A percentile compares a stretch with the other conserved stretches of the same genome.
Conservation (phyloP, 2,888 invertebrate species). For the Callimorpha dominula region DNA sequence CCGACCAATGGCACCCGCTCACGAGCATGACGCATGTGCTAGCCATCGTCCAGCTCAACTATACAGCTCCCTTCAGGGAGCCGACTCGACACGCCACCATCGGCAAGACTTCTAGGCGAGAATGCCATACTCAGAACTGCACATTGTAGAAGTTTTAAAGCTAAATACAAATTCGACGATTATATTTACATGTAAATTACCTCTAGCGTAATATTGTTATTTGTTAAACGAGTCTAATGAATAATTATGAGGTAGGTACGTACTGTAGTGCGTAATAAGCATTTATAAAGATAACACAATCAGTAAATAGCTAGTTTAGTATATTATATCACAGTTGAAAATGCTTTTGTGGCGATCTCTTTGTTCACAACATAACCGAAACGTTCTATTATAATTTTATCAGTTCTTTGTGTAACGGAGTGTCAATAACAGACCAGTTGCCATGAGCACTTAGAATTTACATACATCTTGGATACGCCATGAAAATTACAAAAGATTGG, state of each 20-base stretch:
- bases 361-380: slow-evolving; percentile 44
- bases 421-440: slow-evolving; percentile 36
- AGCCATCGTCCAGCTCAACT: too few relatives aligned
- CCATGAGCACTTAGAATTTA: slow-evolving; percentile 8
- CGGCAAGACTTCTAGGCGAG: too few relatives aligned
- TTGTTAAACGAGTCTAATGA: neutral
- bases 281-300: slow-evolving; percentile 33
- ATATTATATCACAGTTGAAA: slow-evolving; percentile 42
- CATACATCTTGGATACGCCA: neutral
- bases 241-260: neutral
- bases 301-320: slow-evolving; percentile 37
- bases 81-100: too few relatives aligned
- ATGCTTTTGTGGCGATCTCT: slow-evolving; percentile 40
- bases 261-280: slow-evolving; percentile 14
- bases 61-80: too few relatives aligned
- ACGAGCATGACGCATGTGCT: too few relatives aligned
- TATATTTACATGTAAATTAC: too few relatives aligned
- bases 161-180: too few relatives aligned
- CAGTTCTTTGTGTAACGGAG: slow-evolving; percentile 50
- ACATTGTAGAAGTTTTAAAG: too few relatives aligned
- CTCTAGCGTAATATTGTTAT: slow-evolving; percentile 10
- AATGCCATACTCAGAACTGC: too few relatives aligned
- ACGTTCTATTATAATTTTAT: slow-evolving; percentile 51
- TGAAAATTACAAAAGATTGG: neutral
- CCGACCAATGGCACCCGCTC: too few relatives aligned